These are phyloP conservation scores for Myiagra hebetior DNA, from an alignment of 2,113 vertebrate species.

Conservation along the genomic window DNA sequence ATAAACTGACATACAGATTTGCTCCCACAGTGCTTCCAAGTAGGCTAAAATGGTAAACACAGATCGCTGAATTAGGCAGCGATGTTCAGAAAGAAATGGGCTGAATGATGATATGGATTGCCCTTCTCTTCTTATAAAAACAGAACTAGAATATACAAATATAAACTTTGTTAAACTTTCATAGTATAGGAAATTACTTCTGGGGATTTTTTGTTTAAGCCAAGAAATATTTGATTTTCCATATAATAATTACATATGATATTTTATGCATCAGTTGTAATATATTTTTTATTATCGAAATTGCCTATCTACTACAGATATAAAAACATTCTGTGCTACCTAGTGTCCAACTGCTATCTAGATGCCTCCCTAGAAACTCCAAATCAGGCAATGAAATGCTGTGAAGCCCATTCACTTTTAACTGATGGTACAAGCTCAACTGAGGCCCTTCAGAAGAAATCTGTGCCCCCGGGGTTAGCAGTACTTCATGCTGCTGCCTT, in stretches of 20 bases:
- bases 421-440: slow-evolving; percentile 28
- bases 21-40: background rate
- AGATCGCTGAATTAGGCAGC: background rate
- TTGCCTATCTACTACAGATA: background rate
- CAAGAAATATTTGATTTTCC: background rate
- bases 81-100: background rate
- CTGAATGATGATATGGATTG: background rate
- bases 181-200: background rate
- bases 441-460: slow-evolving; percentile 37
- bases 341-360: background rate
- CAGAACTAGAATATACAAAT: background rate
- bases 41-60: background rate
- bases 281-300: background rate
- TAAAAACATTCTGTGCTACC: background rate
- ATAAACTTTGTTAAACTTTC: background rate
- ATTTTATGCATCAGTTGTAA: background rate
- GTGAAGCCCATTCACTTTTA: background rate
- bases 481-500: background rate
- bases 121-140: background rate
- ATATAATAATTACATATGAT: background rate
- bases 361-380: background rate
- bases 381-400: background rate
- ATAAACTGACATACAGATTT: background rate
- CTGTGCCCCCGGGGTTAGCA: slow-evolving; percentile 14
- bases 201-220: background rate